Evolutionary conservation across 2,113 vertebrate species (phyloP).

Genomic region (Acanthisitta chloris): DNA sequence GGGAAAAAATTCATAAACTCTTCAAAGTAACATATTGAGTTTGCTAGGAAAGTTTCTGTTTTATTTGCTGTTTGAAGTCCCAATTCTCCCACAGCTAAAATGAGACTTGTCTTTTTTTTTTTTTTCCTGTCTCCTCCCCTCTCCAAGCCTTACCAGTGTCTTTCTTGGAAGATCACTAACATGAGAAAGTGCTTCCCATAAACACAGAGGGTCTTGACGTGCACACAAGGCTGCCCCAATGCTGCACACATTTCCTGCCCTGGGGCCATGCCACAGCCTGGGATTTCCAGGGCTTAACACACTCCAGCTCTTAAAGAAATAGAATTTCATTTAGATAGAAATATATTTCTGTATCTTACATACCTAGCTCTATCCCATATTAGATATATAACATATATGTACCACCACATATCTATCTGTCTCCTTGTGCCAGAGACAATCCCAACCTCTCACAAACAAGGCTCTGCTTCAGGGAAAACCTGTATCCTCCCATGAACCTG

Average conservation of each 20-base stretch:
- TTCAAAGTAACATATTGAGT: not conserved
- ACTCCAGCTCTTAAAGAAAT: not conserved
- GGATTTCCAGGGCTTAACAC: not conserved
- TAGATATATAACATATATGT: not conserved
- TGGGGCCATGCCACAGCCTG: not conserved
- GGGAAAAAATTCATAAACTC: not conserved
- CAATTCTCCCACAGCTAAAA: not conserved
- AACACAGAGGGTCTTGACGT: not conserved
- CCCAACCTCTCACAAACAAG: not conserved
- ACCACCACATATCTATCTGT: not conserved
- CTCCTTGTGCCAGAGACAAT: not conserved
- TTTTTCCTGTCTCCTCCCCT: not conserved
- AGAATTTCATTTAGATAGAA: accelerated
- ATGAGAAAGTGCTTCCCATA: not conserved
- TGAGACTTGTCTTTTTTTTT: not conserved
- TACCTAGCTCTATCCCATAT: accelerated
- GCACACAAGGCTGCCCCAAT: accelerated
- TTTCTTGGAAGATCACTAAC: not conserved
- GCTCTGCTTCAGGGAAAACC: not conserved
- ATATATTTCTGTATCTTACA: accelerated
- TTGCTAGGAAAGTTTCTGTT: not conserved
- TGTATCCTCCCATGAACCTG: accelerated
- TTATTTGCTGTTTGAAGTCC: not conserved
- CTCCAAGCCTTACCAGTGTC: not conserved
- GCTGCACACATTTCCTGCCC: not conserved